Evolutionary conservation across 2,888 invertebrate species (phyloP), one percentile per base, ranked within the genome.

Genomic region (Apodemia zela): DNA sequence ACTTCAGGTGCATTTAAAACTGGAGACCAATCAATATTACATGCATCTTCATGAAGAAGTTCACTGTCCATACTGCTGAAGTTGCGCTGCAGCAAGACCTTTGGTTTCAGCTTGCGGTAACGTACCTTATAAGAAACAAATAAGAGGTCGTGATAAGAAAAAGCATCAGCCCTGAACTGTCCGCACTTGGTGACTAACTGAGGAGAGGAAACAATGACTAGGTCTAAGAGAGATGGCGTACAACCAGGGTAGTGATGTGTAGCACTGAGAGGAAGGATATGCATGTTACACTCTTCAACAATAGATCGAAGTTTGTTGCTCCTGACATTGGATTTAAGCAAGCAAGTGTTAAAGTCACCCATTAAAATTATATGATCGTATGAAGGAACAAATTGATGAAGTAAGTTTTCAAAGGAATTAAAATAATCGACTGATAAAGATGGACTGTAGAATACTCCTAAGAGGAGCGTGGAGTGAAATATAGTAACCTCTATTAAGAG

Each of bases 291-390:
- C 2, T 11, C 42, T 18, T 60, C 60, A 1, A 60, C 18, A 45
- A 60, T 60, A 3, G 45, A 45, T 11, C 1, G 8, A 15, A 45
- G 42, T 45, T 45, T 59, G 2, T 5, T 59, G 10, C 38, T 17
- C 38, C 42, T 35, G 11, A 10, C 38, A 17, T 59, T 21, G 18
- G 10, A 11, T 18, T 38, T 59, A 2, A 59, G 17, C 17, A 38
- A 8, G 15, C 59, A 59, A 8, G 59, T 59, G 38, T 59, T 59
- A 21, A 42, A 59, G 13, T 59, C 59, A 38, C 59, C 59, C 59
- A 59, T 59, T n/a, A 59, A 59, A n/a, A 59, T 38, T 38, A 8
- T 5, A 10, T 59, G 17, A 8, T 17, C 11, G 17, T 59, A 59
- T 3, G 29, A 15, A 15, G 38, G 59, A 3, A 11, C 17, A 35